These are phyloP conservation scores for Anneissia japonica DNA, from an alignment of 35 echinoderm and acorn worm species.

Conservation along the genomic window DNA sequence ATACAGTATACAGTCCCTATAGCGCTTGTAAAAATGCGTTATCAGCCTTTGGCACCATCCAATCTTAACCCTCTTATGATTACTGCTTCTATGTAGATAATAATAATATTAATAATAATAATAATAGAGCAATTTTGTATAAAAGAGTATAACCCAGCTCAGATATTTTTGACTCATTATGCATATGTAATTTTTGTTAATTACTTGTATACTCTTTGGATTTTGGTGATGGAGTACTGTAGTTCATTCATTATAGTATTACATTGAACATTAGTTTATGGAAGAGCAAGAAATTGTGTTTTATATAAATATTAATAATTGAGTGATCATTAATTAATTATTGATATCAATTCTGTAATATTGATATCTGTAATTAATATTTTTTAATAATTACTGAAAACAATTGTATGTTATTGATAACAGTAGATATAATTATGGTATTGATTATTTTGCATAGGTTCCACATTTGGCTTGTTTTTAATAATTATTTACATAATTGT, in stretches of 20 bases:
- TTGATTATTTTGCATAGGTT: too few relatives aligned
- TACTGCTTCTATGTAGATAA: not conserved
- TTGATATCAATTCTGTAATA: not conserved
- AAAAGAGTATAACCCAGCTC: not conserved
- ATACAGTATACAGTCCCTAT: too few relatives aligned
- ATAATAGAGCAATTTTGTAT: slow-evolving; percentile 5
- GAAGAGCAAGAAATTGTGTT: not conserved
- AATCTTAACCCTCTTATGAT: not conserved
- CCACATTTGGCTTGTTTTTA: too few relatives aligned
- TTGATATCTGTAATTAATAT: not conserved
- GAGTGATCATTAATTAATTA: not conserved
- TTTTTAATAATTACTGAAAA: not conserved
- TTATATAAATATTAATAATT: not conserved
- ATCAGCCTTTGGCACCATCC: too few relatives aligned
- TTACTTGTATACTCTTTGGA: not conserved
- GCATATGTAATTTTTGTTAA: not conserved
- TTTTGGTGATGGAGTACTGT: not conserved
- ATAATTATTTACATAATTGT: too few relatives aligned
- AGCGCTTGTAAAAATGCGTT: too few relatives aligned
- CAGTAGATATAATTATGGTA: too few relatives aligned
- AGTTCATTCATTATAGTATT: too few relatives aligned
- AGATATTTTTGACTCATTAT: not conserved
- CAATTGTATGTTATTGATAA: not conserved
- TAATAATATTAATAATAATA: not conserved
- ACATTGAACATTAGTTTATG: too few relatives aligned